Evolutionary conservation across 2,888 invertebrate species (phyloP).

Genomic region (Apodemia duryi): DNA sequence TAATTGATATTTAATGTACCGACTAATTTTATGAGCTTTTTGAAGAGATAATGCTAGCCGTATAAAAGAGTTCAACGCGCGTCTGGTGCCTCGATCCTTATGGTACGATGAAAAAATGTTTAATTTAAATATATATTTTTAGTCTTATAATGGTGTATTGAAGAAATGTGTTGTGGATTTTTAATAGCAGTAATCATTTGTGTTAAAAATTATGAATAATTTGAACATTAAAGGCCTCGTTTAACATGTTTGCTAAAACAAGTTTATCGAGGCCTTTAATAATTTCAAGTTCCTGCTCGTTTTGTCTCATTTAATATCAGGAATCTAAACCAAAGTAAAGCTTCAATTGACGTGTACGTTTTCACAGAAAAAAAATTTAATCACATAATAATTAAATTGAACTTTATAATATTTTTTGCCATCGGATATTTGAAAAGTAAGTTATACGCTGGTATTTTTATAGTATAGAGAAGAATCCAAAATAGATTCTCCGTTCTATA

Average conservation of each 20-base stretch:
- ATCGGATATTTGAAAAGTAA: too few species aligned
- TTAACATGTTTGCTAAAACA: not conserved
- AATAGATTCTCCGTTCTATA: too few species aligned
- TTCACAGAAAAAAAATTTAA: too few species aligned
- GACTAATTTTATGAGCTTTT: conserved; percentile 6
- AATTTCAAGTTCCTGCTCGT: not conserved
- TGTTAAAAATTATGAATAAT: not conserved
- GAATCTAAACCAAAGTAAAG: too few species aligned
- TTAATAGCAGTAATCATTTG: not conserved
- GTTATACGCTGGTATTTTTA: too few species aligned
- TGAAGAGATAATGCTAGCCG: not conserved
- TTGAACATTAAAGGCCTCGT: not conserved
- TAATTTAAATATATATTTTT: not conserved
- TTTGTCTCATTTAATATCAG: not conserved
- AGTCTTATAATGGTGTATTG: too few species aligned
- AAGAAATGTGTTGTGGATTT: not conserved
- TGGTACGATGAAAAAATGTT: not conserved
- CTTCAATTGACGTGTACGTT: too few species aligned
- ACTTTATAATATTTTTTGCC: too few species aligned
- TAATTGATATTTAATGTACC: conserved; percentile 15
- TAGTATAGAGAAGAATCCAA: too few species aligned
- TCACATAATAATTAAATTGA: too few species aligned
- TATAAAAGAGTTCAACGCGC: not conserved
- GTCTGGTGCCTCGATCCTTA: not conserved
- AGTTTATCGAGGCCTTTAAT: not conserved